Evolutionary conservation across 2,113 vertebrate genomes (phyloP), one percentile per base, ranked within the genome.

Genomic region (Hystrix brachyura): DNA sequence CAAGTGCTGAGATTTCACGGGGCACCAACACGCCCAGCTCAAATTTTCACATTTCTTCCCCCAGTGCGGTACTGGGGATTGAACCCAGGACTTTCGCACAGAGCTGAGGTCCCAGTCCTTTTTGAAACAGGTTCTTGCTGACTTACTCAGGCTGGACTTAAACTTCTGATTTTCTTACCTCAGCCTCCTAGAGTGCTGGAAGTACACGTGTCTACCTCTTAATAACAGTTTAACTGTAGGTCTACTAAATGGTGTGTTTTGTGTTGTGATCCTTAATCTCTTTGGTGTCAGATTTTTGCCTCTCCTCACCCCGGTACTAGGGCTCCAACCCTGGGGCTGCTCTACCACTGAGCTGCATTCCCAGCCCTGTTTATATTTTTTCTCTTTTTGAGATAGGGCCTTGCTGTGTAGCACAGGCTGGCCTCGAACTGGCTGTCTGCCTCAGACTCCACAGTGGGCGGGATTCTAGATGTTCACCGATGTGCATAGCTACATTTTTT

Each of bases 221-320:
- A 93, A 43, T 84, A 93, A 43, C 81, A 87, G 27, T 27, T 87
- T 94, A 53, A 69, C 60, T 38, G 6, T 55, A 81, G 57, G 13
- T 83, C 10, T 84, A 53, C 32, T 94, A 85, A 82, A 34, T 67
- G n/a, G 13, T 34, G 7, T 90, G 25, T 85, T 96, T 93, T 92
- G n/a, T 89, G 72, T 87, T 91, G 53, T 48, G 9, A 13, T 29
- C 53, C 14, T 83, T 89, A 93, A 53, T 92, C 10, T 87, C 3
- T 94, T 94, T 3, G 93, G 81, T 87, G 64, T 65, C 72, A 12
- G 21, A 48, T 7, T 48, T 76, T 76, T 76, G 43, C 15, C 48
- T 79, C 29, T 14, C 15, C 3, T 17, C 46, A 34, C 15, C 48
- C 76, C 48, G 17, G 48, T 79, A 10, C 14, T 79, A 14, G 21